phyloP scores from a whole-genome alignment of 2,797 vertebrate genomes.

The Lophius americanus region DNA sequence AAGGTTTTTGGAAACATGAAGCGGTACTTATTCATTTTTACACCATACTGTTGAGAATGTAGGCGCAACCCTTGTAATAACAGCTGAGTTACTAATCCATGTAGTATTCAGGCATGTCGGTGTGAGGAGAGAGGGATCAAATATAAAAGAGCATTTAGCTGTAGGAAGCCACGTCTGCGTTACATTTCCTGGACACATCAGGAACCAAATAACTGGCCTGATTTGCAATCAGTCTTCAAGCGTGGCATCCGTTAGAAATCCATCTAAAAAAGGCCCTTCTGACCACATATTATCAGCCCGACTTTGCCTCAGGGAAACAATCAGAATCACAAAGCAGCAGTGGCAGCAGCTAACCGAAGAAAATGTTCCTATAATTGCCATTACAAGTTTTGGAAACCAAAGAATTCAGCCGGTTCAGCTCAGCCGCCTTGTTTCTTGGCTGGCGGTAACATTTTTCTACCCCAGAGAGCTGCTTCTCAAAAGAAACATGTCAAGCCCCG shows the following conservation, averaged over 20 bases:
- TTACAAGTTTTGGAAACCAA: slow-evolving; percentile 56
- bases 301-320: slow-evolving; percentile 17
- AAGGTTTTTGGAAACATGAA: too few species aligned
- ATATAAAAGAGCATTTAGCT: too few species aligned
- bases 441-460: slow-evolving; percentile 22
- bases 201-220: slow-evolving; percentile 4
- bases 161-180: neutral
- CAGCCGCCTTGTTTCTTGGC: slow-evolving; percentile 36
- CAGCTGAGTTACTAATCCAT: neutral
- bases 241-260: slow-evolving; percentile 29
- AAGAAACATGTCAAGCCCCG: slow-evolving; percentile 9
- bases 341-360: slow-evolving; percentile 48
- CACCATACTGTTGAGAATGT: too few species aligned
- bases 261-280: slow-evolving; percentile 14
- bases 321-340: slow-evolving; percentile 40
- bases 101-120: too few species aligned
- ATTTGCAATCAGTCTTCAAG: slow-evolving; percentile 7
- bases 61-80: neutral
- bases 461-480: slow-evolving; percentile 32
- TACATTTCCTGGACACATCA: neutral
- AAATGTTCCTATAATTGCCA: slow-evolving; percentile 55
- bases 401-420: slow-evolving; percentile 37
- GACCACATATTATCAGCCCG: slow-evolving; percentile 41
- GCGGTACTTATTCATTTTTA: too few species aligned
- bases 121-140: neutral